Percentiles rank a stretch among this genome's conserved stretches.
Evolutionary conservation across 2,113 vertebrate genomes (phyloP).

Genomic region (Donacobius atricapilla): DNA sequence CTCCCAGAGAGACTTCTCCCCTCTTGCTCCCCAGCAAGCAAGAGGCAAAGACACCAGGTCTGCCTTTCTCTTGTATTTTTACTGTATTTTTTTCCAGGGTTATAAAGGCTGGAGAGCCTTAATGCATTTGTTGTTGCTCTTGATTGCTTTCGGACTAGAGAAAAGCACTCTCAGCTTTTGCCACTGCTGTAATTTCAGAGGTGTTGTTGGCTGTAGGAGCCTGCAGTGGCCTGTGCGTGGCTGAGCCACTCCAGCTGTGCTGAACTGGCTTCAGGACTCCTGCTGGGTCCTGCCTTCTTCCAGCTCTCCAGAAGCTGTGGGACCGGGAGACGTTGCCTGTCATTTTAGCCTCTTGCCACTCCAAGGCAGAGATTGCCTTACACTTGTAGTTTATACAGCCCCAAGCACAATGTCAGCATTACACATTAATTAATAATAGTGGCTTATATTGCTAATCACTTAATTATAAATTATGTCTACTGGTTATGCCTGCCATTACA

Average conservation of each 20-base stretch:
- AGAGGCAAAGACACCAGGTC: not conserved
- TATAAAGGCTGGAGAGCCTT: not conserved
- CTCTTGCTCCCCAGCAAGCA: not conserved
- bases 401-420: slow-evolving; percentile 55
- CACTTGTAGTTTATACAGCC: slow-evolving; percentile 40
- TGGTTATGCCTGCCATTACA: slow-evolving; percentile 61
- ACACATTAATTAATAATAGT: slow-evolving; percentile 63
- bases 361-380: slow-evolving; percentile 35
- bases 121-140: not conserved
- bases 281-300: not conserved
- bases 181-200: not conserved
- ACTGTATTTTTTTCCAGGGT: not conserved
- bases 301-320: not conserved
- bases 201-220: not conserved
- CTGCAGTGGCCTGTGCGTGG: not conserved
- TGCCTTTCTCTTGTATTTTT: not conserved
- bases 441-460: slow-evolving; percentile 62
- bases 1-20: not conserved
- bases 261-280: not conserved
- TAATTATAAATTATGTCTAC: slow-evolving; percentile 65
- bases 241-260: not conserved
- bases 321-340: not conserved
- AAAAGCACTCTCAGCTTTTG: not conserved
- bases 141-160: not conserved
- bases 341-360: slow-evolving; percentile 15